Base-by-base conservation (phyloP, 2,113 vertebrate species). In the Plectropomus leopardus region DNA sequence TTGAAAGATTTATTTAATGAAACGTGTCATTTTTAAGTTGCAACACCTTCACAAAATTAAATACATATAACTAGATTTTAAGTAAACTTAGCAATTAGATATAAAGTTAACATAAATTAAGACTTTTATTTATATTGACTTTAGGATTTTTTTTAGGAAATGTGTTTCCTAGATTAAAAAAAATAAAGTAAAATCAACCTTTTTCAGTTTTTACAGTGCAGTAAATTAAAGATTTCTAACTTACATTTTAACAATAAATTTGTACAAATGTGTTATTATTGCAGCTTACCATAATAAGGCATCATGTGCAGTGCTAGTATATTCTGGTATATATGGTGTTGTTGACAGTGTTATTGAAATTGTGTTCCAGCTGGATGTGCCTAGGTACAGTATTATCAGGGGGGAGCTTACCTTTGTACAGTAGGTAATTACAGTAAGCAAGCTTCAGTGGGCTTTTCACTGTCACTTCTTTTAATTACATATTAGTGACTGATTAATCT, bases 391-490 rank as follows among this genome's bases (percentile, higher is more conserved):
- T 26, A 68, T 72, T 54, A 42, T 21, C 19, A 47, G 7, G 10
- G 59, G 28, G 21, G 23, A 24, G 7, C 17, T 40, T 50, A n/a
- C 19, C 30, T 69, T 74, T 79, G 28, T 24, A 26, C 32, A 32
- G n/a, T 7, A 14, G 26, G 21, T 53, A 21, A 68, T 54, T 26
- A 55, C 47, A 70, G 28, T 59, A 17, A 75, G 54, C 55, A 55
- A 42, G n/a, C 30, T 21, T 51, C 34, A 51, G 7, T 42, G 40
- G n/a, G 23, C 40, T 30, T 40, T 44, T 28, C 11, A 36, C 6
- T 4, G 28, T 32, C 4, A 44, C 7, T 21, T 42, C 21, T 60
- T 5, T 3, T 13, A 44, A 36, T 60, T 2, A 50, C 23, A 48
- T 15, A 30, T 50, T 24, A 69, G 14, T 61, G 54, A 28, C 15